These are phyloP conservation scores for Hypsopygia costalis DNA, from an alignment of 2,888 invertebrate species.

Conservation along the genomic window DNA sequence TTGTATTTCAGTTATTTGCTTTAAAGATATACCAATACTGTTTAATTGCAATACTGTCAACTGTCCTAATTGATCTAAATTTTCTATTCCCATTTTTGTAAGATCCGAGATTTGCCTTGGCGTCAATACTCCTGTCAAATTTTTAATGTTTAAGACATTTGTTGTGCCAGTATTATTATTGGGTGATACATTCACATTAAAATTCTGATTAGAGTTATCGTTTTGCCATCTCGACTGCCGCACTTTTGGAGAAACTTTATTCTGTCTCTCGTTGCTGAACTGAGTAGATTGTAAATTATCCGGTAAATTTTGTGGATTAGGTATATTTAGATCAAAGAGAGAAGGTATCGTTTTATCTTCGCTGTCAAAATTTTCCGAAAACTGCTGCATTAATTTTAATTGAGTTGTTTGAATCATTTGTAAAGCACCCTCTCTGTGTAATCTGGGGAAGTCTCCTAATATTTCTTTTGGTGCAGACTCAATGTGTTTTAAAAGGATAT, in stretches of 20 bases:
- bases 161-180: conserved; percentile 39
- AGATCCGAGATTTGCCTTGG: conserved; percentile 81
- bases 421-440: conserved; percentile 88
- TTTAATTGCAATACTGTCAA: conserved; percentile 82
- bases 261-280: conserved; percentile 56
- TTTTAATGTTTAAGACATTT: conserved; percentile 78
- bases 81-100: conserved; percentile 80
- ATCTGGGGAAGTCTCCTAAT: conserved; percentile 92
- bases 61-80: conserved; percentile 81
- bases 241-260: conserved; percentile 66
- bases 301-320: conserved; percentile 51
- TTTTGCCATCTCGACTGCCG: conserved; percentile 76
- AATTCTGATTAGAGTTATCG: conserved; percentile 53
- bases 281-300: conserved; percentile 48
- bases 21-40: conserved; percentile 80
- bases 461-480: conserved; percentile 96
- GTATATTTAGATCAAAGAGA: conserved; percentile 70
- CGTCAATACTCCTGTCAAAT: conserved; percentile 79
- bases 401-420: conserved; percentile 76
- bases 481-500: conserved; percentile 86
- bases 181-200: conserved; percentile 43
- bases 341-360: conserved; percentile 66
- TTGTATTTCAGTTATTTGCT: conserved; percentile 82
- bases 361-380: conserved; percentile 45
- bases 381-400: conserved; percentile 65